phyloP scores from a whole-genome alignment of 1,140 invertebrate species.

The Eciton burchellii region DNA sequence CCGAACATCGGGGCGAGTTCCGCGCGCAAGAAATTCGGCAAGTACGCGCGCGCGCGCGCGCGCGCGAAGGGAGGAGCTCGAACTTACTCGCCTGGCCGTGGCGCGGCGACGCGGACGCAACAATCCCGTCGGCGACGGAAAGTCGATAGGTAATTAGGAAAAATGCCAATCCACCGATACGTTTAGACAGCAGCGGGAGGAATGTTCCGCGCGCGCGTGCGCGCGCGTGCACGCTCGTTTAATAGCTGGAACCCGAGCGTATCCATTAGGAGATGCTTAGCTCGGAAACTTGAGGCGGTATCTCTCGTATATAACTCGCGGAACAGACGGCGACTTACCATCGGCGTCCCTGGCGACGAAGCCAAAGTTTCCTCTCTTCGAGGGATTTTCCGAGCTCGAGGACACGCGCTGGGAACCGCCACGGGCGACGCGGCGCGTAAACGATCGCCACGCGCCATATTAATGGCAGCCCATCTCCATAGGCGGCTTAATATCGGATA shows the following conservation, averaged over 20 bases:
- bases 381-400: conserved; percentile 71
- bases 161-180: conserved; percentile 2
- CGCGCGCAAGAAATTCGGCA: not conserved
- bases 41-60: too few relatives aligned
- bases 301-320: conserved; percentile 41
- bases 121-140: not conserved
- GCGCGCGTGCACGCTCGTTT: conserved; percentile 24
- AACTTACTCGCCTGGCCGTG: not conserved
- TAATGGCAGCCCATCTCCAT: conserved; percentile 67
- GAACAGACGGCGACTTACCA: conserved; percentile 62
- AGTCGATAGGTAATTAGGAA: not conserved
- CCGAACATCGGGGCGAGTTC: not conserved
- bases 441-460: conserved; percentile 69
- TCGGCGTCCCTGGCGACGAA: conserved; percentile 59
- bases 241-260: conserved; percentile 58
- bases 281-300: conserved; percentile 57
- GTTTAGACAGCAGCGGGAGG: too few relatives aligned
- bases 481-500: conserved; percentile 68
- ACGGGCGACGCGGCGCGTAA: conserved; percentile 48
- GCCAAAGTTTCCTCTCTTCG: conserved; percentile 70
- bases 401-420: conserved; percentile 45
- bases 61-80: too few relatives aligned
- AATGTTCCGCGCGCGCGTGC: too few relatives aligned
- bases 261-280: conserved; percentile 46
- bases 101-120: not conserved